Evolutionary conservation across 2,888 invertebrate species (phyloP).

Genomic region (Schrankia costaestrigalis): DNA sequence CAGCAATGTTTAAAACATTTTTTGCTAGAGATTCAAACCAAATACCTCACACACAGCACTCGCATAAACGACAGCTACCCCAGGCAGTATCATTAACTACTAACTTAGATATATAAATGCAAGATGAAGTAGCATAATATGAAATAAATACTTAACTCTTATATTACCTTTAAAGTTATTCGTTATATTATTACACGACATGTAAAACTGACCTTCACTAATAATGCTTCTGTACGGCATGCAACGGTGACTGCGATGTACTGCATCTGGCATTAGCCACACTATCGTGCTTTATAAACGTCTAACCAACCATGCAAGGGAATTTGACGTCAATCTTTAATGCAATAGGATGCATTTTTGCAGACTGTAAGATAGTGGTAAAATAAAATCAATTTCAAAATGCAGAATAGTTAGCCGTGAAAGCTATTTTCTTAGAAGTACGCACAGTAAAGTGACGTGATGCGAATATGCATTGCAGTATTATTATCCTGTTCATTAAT

Average conservation of each 20-base stretch:
- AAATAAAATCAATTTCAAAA: conserved; percentile 58
- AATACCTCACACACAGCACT: no score
- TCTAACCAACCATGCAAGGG: conserved; percentile 20
- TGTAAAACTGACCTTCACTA: conserved; percentile 65
- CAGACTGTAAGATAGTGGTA: conserved; percentile 21
- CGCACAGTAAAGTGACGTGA: conserved; percentile 47
- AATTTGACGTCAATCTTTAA: conserved; percentile 36
- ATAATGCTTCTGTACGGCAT: conserved; percentile 52
- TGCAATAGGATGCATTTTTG: conserved; percentile 42
- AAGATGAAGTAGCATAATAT: no score
- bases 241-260: conserved; percentile 46
- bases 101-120: no score
- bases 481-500: conserved; percentile 46
- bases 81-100: background rate
- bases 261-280: conserved; percentile 53
- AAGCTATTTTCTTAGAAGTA: conserved; percentile 68
- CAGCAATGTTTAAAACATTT: no score
- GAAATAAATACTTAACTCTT: no score
- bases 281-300: conserved; percentile 39
- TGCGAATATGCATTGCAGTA: conserved; percentile 50
- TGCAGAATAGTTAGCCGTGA: conserved; percentile 62
- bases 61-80: no score
- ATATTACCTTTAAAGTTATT: no score
- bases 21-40: no score
- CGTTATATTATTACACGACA: no score